Conservation (phyloP, 2,888 invertebrate genomes). For the Acrobasis repandana region DNA sequence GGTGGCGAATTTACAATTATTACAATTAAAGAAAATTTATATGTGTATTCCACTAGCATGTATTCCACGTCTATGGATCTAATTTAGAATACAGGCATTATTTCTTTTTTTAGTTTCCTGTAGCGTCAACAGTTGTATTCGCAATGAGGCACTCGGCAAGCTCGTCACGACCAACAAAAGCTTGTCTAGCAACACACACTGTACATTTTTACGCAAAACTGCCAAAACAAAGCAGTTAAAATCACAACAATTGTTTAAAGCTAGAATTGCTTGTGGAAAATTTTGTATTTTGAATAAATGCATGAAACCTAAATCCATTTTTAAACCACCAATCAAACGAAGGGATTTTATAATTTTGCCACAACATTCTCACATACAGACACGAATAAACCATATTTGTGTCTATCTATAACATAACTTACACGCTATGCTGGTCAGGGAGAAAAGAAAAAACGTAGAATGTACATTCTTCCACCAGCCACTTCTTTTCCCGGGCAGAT, state of each 20-base stretch:
- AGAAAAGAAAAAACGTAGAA: too few species aligned
- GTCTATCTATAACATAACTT: too few species aligned
- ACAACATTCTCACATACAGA: too few species aligned
- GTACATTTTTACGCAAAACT: neutral
- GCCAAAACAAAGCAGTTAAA: neutral
- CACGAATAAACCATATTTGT: too few species aligned
- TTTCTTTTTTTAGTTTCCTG: slow-evolving; percentile 15
- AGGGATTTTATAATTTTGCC: too few species aligned
- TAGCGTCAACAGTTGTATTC: slow-evolving; percentile 13
- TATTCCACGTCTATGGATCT: neutral
- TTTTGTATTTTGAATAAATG: neutral
- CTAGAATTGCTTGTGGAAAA: neutral
- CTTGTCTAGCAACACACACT: neutral
- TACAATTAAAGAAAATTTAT: neutral
- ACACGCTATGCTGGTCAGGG: too few species aligned
- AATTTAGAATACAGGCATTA: slow-evolving; percentile 9
- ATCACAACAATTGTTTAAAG: neutral
- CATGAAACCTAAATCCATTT: too few species aligned
- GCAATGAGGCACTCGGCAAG: slow-evolving; percentile 6
- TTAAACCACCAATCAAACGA: too few species aligned
- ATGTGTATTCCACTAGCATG: neutral
- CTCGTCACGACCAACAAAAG: slow-evolving; percentile 16
- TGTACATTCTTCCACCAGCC: too few species aligned
- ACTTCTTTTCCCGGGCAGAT: too few species aligned
- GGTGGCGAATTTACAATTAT: too few species aligned